Percentiles rank a stretch among this genome's conserved stretches.
These are phyloP conservation scores for Cotesia glomerata DNA, from an alignment of 1,140 invertebrate genomes.

Conservation along the genomic window DNA sequence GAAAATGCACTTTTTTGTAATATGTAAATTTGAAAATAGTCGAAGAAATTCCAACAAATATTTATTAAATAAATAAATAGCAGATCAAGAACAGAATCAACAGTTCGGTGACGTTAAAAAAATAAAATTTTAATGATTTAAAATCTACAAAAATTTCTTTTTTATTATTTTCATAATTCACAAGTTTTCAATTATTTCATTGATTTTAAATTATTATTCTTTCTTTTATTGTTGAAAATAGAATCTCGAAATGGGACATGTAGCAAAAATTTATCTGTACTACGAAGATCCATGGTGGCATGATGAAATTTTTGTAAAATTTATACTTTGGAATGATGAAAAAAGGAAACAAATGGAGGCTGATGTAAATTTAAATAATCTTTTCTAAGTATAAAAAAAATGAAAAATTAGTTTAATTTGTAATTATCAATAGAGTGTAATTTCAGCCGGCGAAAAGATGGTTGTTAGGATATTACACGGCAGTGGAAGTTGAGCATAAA, in stretches of 20 bases:
- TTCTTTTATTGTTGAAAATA: constrained; percentile 25
- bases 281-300: constrained; percentile 70
- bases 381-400: background rate
- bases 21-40: no score
- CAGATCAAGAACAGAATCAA: no score
- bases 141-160: no score
- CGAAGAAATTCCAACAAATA: no score
- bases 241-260: constrained; percentile 65
- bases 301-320: constrained; percentile 54
- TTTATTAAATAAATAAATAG: no score
- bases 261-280: constrained; percentile 74
- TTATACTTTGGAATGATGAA: constrained; percentile 62
- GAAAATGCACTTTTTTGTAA: no score
- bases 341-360: constrained; percentile 52
- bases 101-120: no score
- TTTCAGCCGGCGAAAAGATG: constrained; percentile 54
- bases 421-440: background rate
- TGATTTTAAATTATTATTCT: constrained; percentile 27
- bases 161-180: background rate
- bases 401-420: background rate
- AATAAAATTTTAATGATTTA: no score
- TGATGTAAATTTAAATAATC: constrained; percentile 24
- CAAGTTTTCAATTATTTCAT: background rate
- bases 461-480: constrained; percentile 70
- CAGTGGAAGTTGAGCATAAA: constrained; percentile 71